phyloP scores from a whole-genome alignment of 2,113 vertebrate genomes.

The Tamias sibiricus region DNA sequence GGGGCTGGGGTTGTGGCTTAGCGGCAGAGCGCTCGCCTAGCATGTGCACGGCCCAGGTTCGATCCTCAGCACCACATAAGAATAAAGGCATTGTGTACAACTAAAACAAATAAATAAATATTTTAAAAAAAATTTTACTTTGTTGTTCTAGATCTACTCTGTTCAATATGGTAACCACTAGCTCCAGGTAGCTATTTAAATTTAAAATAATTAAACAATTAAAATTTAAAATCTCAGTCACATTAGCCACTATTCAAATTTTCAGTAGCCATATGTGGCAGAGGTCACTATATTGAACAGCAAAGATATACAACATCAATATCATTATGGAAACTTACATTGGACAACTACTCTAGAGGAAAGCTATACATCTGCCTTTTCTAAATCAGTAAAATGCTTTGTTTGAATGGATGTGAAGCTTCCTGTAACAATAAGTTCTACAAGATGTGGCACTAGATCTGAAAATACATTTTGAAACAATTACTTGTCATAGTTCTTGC shows the following conservation, averaged over 20 bases:
- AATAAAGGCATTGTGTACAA: too few species aligned
- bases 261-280: not conserved
- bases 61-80: too few species aligned
- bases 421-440: not conserved
- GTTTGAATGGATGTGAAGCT: not conserved
- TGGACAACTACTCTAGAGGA: not conserved
- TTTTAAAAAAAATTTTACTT: conserved; percentile 37
- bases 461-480: conserved; percentile 43
- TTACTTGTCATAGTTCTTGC: not conserved
- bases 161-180: not conserved
- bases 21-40: too few species aligned
- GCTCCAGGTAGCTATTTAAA: not conserved
- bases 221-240: conserved; percentile 7
- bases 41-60: too few species aligned
- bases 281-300: not conserved
- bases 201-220: conserved; percentile 50
- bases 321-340: not conserved
- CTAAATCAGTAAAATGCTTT: not conserved
- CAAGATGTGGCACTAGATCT: not conserved
- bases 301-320: not conserved
- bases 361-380: not conserved
- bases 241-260: not conserved
- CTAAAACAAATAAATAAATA: too few species aligned
- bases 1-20: too few species aligned
- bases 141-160: not conserved